These are phyloP conservation scores for Oscheius sp. DNA, from an alignment of 2,888 invertebrate genomes.

Conservation along the genomic window DNA sequence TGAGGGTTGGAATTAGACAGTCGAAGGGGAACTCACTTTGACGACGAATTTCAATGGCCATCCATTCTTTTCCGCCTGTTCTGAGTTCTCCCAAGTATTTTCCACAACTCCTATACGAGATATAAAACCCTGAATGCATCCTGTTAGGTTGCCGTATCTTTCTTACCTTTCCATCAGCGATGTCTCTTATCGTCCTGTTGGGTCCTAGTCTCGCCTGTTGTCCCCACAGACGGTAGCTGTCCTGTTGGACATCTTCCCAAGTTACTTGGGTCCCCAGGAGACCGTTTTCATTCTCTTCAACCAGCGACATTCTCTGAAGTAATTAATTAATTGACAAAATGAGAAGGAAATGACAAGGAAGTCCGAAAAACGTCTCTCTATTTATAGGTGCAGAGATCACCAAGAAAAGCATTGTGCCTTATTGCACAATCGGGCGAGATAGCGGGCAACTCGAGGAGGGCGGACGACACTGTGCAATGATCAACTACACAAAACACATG, in stretches of 20 bases:
- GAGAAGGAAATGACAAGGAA: not conserved
- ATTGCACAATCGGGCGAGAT: too few species aligned
- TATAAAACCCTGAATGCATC: not conserved
- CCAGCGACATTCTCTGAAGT: not conserved
- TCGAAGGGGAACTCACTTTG: not conserved
- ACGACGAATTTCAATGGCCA: conserved; percentile 18
- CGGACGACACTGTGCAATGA: too few species aligned
- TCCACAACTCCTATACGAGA: conserved; percentile 17
- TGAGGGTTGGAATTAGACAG: not conserved
- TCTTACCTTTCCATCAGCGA: conserved; percentile 19
- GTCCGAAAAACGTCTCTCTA: too few species aligned
- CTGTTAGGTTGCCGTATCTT: too few species aligned
- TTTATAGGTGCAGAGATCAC: too few species aligned
- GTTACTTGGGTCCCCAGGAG: conserved; percentile 20
- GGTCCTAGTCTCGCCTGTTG: not conserved
- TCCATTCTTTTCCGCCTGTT: not conserved
- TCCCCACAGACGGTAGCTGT: not conserved
- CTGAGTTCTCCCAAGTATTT: not conserved
- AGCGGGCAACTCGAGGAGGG: too few species aligned
- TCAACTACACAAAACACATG: too few species aligned
- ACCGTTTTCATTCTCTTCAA: not conserved
- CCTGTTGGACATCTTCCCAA: conserved; percentile 23
- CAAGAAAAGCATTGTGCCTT: too few species aligned
- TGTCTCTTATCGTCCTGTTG: conserved; percentile 4
- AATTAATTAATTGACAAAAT: not conserved